Percentiles rank a stretch among this genome's conserved stretches.
Conservation (phyloP, 1,140 invertebrate species). For the Halesus radiatus region DNA sequence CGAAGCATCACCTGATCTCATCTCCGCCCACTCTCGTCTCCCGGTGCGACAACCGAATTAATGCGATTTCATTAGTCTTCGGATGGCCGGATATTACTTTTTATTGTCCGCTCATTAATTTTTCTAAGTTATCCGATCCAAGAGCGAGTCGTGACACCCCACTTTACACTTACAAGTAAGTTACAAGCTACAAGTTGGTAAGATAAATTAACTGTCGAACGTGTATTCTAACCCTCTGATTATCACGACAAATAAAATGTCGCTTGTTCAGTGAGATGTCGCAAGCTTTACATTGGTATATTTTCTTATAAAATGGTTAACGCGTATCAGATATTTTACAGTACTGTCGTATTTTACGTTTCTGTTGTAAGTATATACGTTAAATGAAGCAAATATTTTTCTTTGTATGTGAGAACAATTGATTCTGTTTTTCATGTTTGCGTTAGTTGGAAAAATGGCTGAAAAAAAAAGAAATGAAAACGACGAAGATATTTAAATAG, state of each 20-base stretch:
- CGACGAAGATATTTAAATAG: too few species aligned
- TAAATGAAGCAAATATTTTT: too few species aligned
- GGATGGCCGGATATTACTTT: slow-evolving; percentile 36
- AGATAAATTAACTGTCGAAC: slow-evolving; percentile 5
- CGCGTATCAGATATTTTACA: too few species aligned
- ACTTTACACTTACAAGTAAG: slow-evolving; percentile 22
- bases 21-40: neutral
- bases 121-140: slow-evolving; percentile 18
- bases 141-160: slow-evolving; percentile 8
- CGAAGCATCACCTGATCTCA: neutral
- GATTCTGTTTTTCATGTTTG: too few species aligned
- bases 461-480: too few species aligned
- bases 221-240: neutral
- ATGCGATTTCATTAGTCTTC: slow-evolving; percentile 41
- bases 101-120: slow-evolving; percentile 29
- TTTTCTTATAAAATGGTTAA: neutral
- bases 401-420: too few species aligned
- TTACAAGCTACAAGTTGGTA: neutral
- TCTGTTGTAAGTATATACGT: too few species aligned
- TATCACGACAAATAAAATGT: slow-evolving; percentile 1
- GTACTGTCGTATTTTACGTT: too few species aligned
- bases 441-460: too few species aligned
- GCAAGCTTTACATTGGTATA: neutral
- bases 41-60: slow-evolving; percentile 32
- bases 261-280: slow-evolving; percentile 2